Evolutionary conservation across 2,113 vertebrate species (phyloP).

Genomic region (Dicentrarchus labrax): DNA sequence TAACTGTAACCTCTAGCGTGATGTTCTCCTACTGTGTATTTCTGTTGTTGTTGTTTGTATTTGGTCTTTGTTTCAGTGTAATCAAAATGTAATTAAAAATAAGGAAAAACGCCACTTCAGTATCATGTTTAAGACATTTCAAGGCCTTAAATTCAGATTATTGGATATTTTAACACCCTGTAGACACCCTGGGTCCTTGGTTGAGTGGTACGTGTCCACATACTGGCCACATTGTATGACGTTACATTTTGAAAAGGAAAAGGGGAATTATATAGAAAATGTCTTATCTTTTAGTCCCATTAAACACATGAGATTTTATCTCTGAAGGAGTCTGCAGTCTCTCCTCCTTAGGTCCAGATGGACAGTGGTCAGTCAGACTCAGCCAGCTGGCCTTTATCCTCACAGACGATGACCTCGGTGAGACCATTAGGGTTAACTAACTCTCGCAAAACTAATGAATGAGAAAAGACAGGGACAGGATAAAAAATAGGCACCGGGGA

Average conservation of each 20-base stretch:
- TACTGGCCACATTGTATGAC: not conserved
- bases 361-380: constrained; percentile 38
- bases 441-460: constrained; percentile 28
- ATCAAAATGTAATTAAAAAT: too few species aligned
- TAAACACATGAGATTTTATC: not conserved
- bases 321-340: not conserved
- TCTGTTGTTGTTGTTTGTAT: too few species aligned
- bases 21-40: too few species aligned
- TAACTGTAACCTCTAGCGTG: too few species aligned
- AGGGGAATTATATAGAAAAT: not conserved
- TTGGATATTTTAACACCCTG: too few species aligned
- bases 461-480: constrained; percentile 10
- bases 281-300: not conserved
- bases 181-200: too few species aligned
- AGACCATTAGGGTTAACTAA: constrained; percentile 45
- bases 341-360: constrained; percentile 42
- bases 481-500: not conserved
- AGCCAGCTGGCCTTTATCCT: constrained; percentile 49
- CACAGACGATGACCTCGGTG: constrained; percentile 17
- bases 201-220: not conserved
- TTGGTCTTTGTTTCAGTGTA: too few species aligned
- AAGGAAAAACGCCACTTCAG: too few species aligned
- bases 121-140: too few species aligned
- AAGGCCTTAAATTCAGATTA: too few species aligned
- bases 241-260: not conserved